Evolutionary conservation across 2,113 vertebrate species (phyloP).

Genomic region (Sardina pilchardus): DNA sequence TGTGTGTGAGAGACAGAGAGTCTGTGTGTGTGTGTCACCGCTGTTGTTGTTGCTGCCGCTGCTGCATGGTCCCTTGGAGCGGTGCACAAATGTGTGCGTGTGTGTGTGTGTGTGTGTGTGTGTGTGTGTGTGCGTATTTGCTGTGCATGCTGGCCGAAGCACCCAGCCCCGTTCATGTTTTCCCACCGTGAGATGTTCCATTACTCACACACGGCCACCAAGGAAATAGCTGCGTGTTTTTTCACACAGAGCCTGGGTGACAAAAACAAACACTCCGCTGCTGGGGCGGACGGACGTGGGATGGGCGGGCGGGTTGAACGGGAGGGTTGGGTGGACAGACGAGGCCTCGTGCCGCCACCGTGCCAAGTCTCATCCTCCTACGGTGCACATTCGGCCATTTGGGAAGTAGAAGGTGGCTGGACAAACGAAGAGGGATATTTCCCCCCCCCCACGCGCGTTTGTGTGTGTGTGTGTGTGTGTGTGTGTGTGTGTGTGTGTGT

Average conservation of each 20-base stretch:
- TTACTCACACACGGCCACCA: slow-evolving; percentile 3
- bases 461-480: not conserved
- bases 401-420: not conserved
- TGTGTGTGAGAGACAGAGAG: not conserved
- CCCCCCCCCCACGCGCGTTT: not conserved
- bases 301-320: too few species aligned
- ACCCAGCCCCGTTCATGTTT: not conserved
- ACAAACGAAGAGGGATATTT: not conserved
- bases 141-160: not conserved
- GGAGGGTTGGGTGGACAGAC: not conserved
- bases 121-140: not conserved
- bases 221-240: not conserved
- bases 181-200: slow-evolving; percentile 5
- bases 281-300: not conserved
- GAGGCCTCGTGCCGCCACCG: not conserved
- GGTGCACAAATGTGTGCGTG: not conserved
- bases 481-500: not conserved
- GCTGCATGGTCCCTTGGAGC: not conserved
- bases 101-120: slow-evolving; percentile 10
- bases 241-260: not conserved
- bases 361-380: not conserved
- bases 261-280: not conserved
- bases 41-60: not conserved
- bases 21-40: not conserved
- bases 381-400: not conserved